Conservation (phyloP, 2,888 invertebrate species). For the Drosophila quinaria region DNA sequence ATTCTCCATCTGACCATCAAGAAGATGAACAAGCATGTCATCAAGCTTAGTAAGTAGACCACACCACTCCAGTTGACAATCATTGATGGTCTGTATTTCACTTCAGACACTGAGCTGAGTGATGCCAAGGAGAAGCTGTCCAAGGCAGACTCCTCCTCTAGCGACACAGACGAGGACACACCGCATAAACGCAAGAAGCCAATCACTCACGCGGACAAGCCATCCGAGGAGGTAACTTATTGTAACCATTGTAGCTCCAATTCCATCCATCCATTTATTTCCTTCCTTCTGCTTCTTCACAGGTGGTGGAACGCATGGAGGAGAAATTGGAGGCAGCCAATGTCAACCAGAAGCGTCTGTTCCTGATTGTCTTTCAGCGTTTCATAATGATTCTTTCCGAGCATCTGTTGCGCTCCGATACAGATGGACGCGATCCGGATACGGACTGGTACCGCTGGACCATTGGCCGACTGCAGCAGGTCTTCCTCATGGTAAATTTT, state of each 20-base stretch:
- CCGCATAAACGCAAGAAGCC: slow-evolving; percentile 86
- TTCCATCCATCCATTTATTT: background rate
- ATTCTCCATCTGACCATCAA: slow-evolving; percentile 97
- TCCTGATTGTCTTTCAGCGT: slow-evolving; percentile 98
- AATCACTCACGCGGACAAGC: slow-evolving; percentile 87
- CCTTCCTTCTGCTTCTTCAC: background rate
- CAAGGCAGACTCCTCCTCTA: slow-evolving; percentile 92
- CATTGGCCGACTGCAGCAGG: slow-evolving; percentile 96
- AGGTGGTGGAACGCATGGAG: slow-evolving; percentile 98
- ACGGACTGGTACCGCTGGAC: slow-evolving; percentile 99
- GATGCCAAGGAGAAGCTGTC: slow-evolving; percentile 95
- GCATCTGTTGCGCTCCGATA: slow-evolving; percentile 96
- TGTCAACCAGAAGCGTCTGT: slow-evolving; percentile 98
- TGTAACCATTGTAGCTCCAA: background rate
- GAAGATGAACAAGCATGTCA: slow-evolving; percentile 98
- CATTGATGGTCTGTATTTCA: no score
- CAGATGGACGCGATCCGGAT: slow-evolving; percentile 96
- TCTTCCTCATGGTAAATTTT: slow-evolving; percentile 93
- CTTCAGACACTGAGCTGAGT: slow-evolving; percentile 90
- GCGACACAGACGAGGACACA: slow-evolving; percentile 92
- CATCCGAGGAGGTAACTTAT: slow-evolving; percentile 87
- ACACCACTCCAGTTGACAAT: no score
- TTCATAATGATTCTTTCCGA: slow-evolving; percentile 99
- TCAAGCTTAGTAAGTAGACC: slow-evolving; percentile 88
- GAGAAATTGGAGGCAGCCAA: slow-evolving; percentile 97